Evolutionary conservation across 2,797 vertebrate genomes (phyloP), one percentile per base, ranked within the genome.

Genomic region (Ptychobarbus kaznakovi): DNA sequence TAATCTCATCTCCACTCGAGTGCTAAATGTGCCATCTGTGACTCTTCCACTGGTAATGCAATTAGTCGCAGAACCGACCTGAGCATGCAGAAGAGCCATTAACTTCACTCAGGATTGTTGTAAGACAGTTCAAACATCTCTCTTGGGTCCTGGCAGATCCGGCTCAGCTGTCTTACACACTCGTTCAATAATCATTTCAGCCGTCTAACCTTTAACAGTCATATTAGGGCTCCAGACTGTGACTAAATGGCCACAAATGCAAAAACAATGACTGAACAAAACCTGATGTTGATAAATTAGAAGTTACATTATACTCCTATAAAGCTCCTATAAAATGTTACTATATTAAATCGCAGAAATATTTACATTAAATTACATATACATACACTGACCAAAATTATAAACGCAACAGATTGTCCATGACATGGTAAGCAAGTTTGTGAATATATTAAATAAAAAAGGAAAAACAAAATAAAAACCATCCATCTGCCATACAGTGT

Each of bases 11-110:
- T 83, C 68, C 76, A 63, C 15, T 79, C 9, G 40, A 79, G 76
- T 63, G 70, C 20, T 13, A 74, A 82, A 82, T 28, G 35, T 42
- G 81, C 68, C 81, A 82, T 82, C 32, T 73, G 68, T 73, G 53
- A 20, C 76, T 58, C 65, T 18, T 44, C 38, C 49, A 56, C 81
- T 74, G 81, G 28, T 61, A 53, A 82, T 82, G 81, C 63, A 82
- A 53, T 73, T 61, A 56, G 66, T 56, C n/a, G 9, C 56, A 78
- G 56, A 63, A 78, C 76, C 38, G 42, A 78, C n/a, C 76, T 44
- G 56, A 63, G n/a, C 38, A 40, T 78, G 53, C 38, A 42, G 2
- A 28, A 63, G 76, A 78, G 38, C 40, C 76, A 28, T 28, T 63
- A 44, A 44, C 58, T 28, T 63, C 58, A 28, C 56, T 63, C 76